Evolutionary conservation across 2,888 invertebrate species (phyloP).

Genomic region (Drosophila formosana): DNA sequence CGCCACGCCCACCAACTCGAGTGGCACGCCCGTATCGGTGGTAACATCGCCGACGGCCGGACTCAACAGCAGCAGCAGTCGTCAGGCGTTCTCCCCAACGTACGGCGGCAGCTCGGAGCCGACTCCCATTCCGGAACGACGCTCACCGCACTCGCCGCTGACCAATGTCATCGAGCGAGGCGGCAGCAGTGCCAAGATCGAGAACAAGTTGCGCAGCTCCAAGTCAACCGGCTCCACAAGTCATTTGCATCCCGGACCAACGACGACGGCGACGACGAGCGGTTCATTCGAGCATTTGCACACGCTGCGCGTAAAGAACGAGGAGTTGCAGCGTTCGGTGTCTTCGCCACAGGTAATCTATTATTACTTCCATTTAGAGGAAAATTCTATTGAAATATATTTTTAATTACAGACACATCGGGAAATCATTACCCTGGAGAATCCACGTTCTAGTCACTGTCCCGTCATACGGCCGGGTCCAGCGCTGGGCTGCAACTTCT

Average conservation of each 20-base stretch:
- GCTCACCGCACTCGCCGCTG: slow-evolving; percentile 68
- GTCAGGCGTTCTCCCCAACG: slow-evolving; percentile 79
- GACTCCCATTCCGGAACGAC: slow-evolving; percentile 58
- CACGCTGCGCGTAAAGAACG: slow-evolving; percentile 86
- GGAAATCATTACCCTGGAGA: slow-evolving; percentile 85
- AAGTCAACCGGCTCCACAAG: slow-evolving; percentile 75
- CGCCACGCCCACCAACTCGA: slow-evolving; percentile 60
- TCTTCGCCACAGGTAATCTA: slow-evolving; percentile 87
- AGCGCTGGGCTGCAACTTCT: slow-evolving; percentile 94
- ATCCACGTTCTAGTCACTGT: slow-evolving; percentile 91
- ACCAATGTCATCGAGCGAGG: slow-evolving; percentile 46
- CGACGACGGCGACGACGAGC: slow-evolving; percentile 64
- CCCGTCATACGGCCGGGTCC: slow-evolving; percentile 93
- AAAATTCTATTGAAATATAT: background rate
- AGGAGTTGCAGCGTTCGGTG: slow-evolving; percentile 87
- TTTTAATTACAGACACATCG: slow-evolving; percentile 84
- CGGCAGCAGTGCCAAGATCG: slow-evolving; percentile 37
- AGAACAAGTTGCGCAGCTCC: slow-evolving; percentile 74
- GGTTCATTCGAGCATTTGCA: slow-evolving; percentile 84
- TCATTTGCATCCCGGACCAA: slow-evolving; percentile 61
- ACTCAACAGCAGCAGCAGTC: slow-evolving; percentile 58
- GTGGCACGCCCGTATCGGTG: slow-evolving; percentile 56
- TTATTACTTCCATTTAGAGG: background rate
- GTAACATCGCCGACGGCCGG: slow-evolving; percentile 65
- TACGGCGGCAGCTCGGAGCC: slow-evolving; percentile 68